These are phyloP conservation scores for Choloepus didactylus DNA, from an alignment of 2,797 vertebrate genomes.

Conservation along the genomic window DNA sequence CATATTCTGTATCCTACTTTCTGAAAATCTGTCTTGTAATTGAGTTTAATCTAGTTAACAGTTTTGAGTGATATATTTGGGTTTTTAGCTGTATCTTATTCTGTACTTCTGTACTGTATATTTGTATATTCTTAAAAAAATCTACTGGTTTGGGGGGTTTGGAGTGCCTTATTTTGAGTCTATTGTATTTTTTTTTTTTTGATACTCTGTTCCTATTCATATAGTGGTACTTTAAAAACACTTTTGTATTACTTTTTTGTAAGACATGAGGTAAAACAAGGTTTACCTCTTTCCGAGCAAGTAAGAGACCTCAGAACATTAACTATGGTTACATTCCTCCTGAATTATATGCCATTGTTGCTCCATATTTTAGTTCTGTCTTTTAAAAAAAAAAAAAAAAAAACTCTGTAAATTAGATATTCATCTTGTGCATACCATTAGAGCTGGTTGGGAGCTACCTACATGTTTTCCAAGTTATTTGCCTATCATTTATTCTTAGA, in stretches of 20 bases:
- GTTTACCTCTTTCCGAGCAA: not conserved
- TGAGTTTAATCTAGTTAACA: not conserved
- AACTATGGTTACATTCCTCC: not conserved
- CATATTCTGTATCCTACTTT: not conserved
- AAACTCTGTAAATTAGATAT: not conserved
- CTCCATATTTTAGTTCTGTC: not conserved
- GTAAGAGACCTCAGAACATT: not conserved
- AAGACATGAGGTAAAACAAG: not conserved
- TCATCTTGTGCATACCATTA: not conserved
- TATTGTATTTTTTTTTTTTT: not conserved
- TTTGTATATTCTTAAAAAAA: not conserved
- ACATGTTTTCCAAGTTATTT: not conserved
- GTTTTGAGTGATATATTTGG: conserved; percentile 1
- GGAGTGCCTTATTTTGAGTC: conserved; percentile 31
- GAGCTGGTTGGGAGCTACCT: not conserved
- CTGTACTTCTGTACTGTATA: not conserved
- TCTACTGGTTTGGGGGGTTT: not conserved
- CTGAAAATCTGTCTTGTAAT: conserved; percentile 3
- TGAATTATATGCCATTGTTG: not conserved
- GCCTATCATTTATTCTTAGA: not conserved
- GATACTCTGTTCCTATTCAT: not conserved
- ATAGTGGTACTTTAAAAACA: conserved; percentile 9
- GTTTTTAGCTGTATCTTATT: conserved; percentile 32
- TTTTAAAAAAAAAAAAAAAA: no score
- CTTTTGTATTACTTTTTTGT: not conserved